A percentile compares a stretch with the other conserved stretches of the same genome.
These are phyloP conservation scores for Steinernema feltiae DNA, from an alignment of 1,140 invertebrate genomes.

Conservation along the genomic window DNA sequence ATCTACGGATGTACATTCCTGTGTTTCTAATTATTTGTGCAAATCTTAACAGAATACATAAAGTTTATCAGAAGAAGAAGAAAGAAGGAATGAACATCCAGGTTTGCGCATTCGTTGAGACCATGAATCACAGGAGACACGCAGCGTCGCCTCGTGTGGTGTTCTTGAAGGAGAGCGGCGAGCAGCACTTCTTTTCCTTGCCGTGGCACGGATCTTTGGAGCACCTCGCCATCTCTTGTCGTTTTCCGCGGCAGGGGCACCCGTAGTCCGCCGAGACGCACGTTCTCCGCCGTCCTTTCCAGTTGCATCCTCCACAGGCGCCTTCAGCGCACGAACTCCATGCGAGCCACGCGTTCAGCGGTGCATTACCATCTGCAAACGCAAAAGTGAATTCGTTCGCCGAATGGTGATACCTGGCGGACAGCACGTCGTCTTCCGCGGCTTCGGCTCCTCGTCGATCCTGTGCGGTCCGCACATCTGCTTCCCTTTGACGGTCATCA, in stretches of 20 bases:
- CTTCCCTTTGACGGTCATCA: background rate
- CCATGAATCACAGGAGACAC: too few species aligned
- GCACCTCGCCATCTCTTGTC: too few species aligned
- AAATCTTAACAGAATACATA: too few species aligned
- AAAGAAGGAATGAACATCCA: background rate
- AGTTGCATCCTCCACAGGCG: background rate
- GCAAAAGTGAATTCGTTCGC: too few species aligned
- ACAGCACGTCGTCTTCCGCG: background rate
- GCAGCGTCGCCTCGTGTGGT: too few species aligned
- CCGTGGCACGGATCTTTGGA: too few species aligned
- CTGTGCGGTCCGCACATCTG: background rate
- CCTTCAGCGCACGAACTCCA: background rate
- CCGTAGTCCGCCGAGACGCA: background rate
- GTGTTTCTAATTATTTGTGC: background rate
- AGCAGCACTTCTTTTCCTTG: too few species aligned
- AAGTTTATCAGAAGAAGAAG: background rate
- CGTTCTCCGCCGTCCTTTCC: background rate
- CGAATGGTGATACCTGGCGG: too few species aligned
- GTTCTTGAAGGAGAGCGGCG: too few species aligned
- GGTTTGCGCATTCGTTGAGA: too few species aligned
- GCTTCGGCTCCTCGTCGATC: background rate
- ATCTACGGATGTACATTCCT: constrained; percentile 9
- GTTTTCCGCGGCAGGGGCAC: constrained; percentile 8
- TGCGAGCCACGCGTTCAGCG: background rate
- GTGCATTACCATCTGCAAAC: background rate